Conservation (phyloP, 2,888 invertebrate species). For the Molanna angustata region DNA sequence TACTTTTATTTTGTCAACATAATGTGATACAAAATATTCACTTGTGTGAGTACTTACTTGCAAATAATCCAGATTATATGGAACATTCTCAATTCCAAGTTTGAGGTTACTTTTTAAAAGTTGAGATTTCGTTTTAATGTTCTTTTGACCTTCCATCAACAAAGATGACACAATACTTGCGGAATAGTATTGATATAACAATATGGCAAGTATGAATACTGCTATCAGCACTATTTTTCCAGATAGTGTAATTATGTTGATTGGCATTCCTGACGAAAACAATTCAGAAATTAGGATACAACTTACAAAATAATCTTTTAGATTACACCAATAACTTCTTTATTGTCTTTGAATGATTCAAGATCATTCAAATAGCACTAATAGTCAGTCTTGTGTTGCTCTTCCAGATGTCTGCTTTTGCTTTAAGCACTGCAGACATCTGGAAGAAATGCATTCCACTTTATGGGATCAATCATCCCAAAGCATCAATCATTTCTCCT, state of each 20-base stretch:
- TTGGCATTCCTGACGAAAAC: not conserved
- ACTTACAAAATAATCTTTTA: no score
- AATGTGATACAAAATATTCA: not conserved
- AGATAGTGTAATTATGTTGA: constrained; percentile 42
- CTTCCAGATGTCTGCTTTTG: no score
- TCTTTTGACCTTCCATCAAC: constrained; percentile 59
- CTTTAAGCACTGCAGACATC: no score
- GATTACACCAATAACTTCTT: no score
- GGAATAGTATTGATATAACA: constrained; percentile 68
- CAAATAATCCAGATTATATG: constrained; percentile 63
- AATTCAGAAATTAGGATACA: no score
- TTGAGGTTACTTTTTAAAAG: constrained; percentile 57
- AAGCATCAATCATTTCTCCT: no score
- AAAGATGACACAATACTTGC: constrained; percentile 66
- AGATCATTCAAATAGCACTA: no score
- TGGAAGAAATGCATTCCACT: no score
- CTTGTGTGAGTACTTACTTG: constrained; percentile 44
- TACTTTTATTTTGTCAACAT: not conserved
- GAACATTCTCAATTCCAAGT: constrained; percentile 61
- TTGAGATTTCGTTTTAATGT: constrained; percentile 58
- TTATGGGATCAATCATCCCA: no score
- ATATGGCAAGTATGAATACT: constrained; percentile 56
- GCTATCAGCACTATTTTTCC: constrained; percentile 54
- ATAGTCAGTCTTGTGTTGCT: no score
- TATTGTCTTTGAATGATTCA: no score